Percentiles rank a stretch among this genome's conserved stretches.
These are phyloP conservation scores for Albula glossodonta DNA, from an alignment of 2,113 vertebrate species.

Conservation along the genomic window DNA sequence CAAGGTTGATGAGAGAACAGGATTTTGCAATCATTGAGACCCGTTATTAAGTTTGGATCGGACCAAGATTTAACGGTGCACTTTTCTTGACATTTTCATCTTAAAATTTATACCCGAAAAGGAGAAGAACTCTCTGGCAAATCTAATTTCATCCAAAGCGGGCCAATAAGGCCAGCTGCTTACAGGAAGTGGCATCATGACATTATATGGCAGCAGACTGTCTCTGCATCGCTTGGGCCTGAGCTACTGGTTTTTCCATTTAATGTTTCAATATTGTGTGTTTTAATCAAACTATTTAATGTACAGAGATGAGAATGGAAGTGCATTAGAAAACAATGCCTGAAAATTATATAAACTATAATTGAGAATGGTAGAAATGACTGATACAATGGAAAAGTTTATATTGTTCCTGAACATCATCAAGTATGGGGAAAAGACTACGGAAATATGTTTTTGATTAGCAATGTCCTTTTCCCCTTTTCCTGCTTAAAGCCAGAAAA, in stretches of 20 bases:
- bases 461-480: constrained; percentile 2
- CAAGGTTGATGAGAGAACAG: constrained; percentile 72
- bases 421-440: constrained; percentile 20
- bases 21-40: constrained; percentile 55
- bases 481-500: constrained; percentile 23
- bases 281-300: neutral
- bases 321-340: neutral
- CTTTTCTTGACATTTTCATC: constrained; percentile 65
- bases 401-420: constrained; percentile 1
- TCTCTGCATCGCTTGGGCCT: neutral
- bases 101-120: constrained; percentile 51
- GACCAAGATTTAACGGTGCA: constrained; percentile 66
- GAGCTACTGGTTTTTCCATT: neutral
- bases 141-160: constrained; percentile 58
- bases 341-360: neutral
- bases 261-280: neutral
- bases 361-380: neutral
- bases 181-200: constrained; percentile 39
- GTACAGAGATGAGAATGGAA: neutral
- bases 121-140: constrained; percentile 57
- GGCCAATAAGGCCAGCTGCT: constrained; percentile 42
- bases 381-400: neutral
- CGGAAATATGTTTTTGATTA: constrained; percentile 20
- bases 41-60: constrained; percentile 75
- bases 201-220: constrained; percentile 3